Evolutionary conservation across 2,888 invertebrate species (phyloP), one percentile per base, ranked within the genome.

Genomic region (Ephialtes manifestator): DNA sequence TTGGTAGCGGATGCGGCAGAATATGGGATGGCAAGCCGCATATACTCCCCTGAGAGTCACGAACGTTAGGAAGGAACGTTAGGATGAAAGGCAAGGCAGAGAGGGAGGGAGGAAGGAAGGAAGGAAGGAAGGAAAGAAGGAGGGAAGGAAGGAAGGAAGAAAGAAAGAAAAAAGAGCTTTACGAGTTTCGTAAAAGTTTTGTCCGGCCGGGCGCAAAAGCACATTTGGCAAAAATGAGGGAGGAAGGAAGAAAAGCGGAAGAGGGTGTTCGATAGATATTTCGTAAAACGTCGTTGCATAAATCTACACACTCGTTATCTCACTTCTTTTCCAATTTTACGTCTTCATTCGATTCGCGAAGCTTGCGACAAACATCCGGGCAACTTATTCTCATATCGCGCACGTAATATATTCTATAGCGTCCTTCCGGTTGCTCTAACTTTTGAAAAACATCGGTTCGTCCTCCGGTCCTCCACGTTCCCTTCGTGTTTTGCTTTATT

Each of bases 171-270:
- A 51, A 46, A 70, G 78, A 81, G 63, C 72, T 83, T 83, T 87
- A 83, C 84, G 86, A 88, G 84, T 88, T 87, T 86, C 81, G 80
- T 81, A 76, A 85, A 85, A 86, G 84, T 82, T 86, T 84, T 63
- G 76, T 60, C 65, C 81, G 81, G 71, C 75, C 76, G 65, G 80
- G 39, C 63, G 78, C 81, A 65, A 39, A 8, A 81, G 81, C 71
- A 58, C 84, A 74, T 81, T 84, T 77, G 72, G 76, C 70, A 81
- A 80, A 68, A 81, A 71, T 72, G 81, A 55, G 67, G 13, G 71
- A 70, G 65, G 35, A 71, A 51, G 43, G 68, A 63, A n/a, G 58
- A 43, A 43, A 53, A 18, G 78, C 71, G 31, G 35, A 46, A 51
- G 53, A 65, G 55, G 31, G 20, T 39, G 67, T 74, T 77, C 77